Evolutionary conservation across 1,140 invertebrate species (phyloP).

Genomic region (Seison nebaliae): DNA sequence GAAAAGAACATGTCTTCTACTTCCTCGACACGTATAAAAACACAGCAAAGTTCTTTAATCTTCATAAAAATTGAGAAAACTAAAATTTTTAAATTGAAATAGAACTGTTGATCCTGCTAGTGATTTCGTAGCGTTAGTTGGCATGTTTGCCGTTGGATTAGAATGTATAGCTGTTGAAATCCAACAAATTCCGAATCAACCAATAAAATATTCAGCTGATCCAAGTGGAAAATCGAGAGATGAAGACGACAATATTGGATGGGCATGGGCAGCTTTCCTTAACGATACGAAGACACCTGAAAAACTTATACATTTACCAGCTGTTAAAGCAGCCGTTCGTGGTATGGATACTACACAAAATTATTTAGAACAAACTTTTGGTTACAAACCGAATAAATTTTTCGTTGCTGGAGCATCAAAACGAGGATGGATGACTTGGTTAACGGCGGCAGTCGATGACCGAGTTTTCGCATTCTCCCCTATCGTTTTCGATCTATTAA

Average conservation of each 20-base stretch:
- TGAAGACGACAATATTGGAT: constrained; percentile 19
- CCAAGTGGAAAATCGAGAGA: constrained; percentile 15
- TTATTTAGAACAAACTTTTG: constrained; percentile 13
- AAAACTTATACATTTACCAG: constrained; percentile 15
- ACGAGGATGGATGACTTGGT: constrained; percentile 13
- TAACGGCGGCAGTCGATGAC: constrained; percentile 7
- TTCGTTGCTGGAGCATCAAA: constrained; percentile 20
- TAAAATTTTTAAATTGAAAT: background rate
- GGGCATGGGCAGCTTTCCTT: constrained; percentile 19
- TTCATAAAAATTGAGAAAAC: background rate
- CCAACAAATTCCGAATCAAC: constrained; percentile 20
- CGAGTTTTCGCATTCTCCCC: constrained; percentile 4
- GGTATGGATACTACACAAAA: constrained; percentile 18
- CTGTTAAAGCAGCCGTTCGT: constrained; percentile 17
- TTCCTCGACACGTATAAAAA: constrained; percentile 19
- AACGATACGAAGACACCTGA: background rate
- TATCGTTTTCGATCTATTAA: constrained; percentile 8
- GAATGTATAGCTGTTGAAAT: constrained; percentile 16
- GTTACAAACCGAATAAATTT: constrained; percentile 15
- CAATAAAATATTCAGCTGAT: constrained; percentile 18
- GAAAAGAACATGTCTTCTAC: constrained; percentile 15
- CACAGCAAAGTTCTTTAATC: background rate
- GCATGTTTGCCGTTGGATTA: constrained; percentile 16
- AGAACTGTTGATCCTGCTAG: constrained; percentile 15
- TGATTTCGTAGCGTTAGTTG: constrained; percentile 16